phyloP scores from a whole-genome alignment of 2,888 invertebrate species.

The Heliconius cydno region DNA sequence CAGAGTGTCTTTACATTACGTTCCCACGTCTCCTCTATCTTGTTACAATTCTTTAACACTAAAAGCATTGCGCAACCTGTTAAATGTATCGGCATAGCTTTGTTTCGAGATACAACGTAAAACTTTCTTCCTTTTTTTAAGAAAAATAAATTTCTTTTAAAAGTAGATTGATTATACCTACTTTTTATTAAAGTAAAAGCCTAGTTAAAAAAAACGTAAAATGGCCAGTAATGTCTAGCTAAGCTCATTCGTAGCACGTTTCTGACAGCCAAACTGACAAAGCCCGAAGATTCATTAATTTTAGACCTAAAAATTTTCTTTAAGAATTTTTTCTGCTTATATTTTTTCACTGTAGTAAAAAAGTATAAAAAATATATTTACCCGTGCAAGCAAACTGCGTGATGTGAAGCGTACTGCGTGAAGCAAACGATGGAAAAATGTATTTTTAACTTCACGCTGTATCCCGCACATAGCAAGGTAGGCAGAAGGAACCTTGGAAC shows the following conservation, averaged over 20 bases:
- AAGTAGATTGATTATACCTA: no score
- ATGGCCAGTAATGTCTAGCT: slow-evolving; percentile 24
- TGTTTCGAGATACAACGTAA: background rate
- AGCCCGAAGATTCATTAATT: slow-evolving; percentile 31
- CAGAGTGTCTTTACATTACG: background rate
- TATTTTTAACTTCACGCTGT: no score
- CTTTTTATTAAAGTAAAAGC: no score
- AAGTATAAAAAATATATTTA: background rate
- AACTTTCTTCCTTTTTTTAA: no score
- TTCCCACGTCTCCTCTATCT: background rate
- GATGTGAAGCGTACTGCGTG: background rate
- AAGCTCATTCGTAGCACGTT: slow-evolving; percentile 10
- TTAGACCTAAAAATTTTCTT: slow-evolving; percentile 12
- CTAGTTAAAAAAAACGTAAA: slow-evolving; percentile 16
- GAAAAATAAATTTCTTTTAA: no score
- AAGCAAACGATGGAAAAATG: background rate
- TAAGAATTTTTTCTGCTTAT: background rate
- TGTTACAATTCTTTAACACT: background rate
- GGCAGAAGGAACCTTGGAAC: no score
- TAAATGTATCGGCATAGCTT: no score
- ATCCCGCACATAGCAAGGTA: no score
- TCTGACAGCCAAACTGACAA: slow-evolving; percentile 21
- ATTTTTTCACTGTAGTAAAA: background rate
- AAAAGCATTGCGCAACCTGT: no score
- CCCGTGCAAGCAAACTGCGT: background rate